These are phyloP conservation scores for Syrista parreyssii DNA, from an alignment of 2,888 invertebrate genomes.

Conservation along the genomic window DNA sequence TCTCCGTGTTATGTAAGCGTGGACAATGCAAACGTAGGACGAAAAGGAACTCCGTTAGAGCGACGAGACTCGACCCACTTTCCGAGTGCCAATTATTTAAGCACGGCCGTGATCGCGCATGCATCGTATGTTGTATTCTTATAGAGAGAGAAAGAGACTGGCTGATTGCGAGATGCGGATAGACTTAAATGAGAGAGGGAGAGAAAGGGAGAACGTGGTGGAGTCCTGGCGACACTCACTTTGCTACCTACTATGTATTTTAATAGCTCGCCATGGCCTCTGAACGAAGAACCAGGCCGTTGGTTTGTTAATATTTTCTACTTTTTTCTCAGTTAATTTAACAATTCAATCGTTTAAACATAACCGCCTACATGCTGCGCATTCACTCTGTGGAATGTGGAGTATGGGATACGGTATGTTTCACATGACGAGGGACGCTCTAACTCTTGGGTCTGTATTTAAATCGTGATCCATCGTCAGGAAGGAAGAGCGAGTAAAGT, in stretches of 20 bases:
- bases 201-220: constrained; percentile 3
- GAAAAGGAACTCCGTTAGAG: not conserved
- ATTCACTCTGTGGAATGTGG: not conserved
- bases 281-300: not conserved
- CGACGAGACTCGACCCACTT: not conserved
- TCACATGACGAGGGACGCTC: not conserved
- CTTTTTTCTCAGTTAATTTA: not conserved
- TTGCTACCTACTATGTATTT: not conserved
- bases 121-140: constrained; percentile 5
- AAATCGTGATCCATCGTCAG: not conserved
- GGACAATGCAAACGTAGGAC: not conserved
- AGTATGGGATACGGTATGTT: not conserved
- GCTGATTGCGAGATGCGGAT: constrained; percentile 25
- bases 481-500: not conserved
- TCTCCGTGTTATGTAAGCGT: not conserved
- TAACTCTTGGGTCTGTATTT: not conserved
- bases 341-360: not conserved
- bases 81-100: not conserved
- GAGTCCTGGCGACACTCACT: not conserved
- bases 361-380: not conserved
- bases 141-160: not conserved
- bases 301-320: not conserved
- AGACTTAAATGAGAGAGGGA: constrained; percentile 16
- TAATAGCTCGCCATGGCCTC: not conserved
- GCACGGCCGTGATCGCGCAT: constrained; percentile 10